Evolutionary conservation across 1,140 invertebrate species (phyloP).

Genomic region (Polypedilum pembai): DNA sequence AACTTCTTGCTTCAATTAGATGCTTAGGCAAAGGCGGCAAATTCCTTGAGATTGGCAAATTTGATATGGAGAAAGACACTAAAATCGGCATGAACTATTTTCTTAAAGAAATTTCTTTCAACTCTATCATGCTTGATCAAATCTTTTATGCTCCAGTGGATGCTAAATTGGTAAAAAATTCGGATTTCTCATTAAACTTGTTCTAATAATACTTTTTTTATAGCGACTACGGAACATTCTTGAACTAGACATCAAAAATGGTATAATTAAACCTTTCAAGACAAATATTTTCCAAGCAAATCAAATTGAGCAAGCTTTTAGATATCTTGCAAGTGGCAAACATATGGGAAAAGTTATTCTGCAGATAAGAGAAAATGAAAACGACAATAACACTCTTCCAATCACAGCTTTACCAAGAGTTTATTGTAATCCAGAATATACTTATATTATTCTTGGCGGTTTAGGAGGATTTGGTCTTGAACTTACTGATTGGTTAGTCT

Average conservation of each 20-base stretch:
- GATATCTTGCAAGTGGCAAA: conserved; percentile 75
- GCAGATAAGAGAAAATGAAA: conserved; percentile 35
- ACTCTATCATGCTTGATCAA: conserved; percentile 77
- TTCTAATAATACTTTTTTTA: not conserved
- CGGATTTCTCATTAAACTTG: conserved; percentile 27
- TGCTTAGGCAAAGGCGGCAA: conserved; percentile 60
- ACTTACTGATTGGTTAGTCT: conserved; percentile 75
- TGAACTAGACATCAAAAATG: conserved; percentile 54
- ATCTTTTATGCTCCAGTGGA: conserved; percentile 50
- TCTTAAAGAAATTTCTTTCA: conserved; percentile 74
- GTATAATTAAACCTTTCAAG: conserved; percentile 55
- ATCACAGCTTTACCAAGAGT: conserved; percentile 41
- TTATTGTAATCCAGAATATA: conserved; percentile 44
- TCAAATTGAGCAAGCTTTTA: conserved; percentile 59
- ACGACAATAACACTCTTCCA: conserved; percentile 34
- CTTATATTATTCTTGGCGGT: conserved; percentile 61
- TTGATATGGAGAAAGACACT: conserved; percentile 59
- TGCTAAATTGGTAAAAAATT: conserved; percentile 46
- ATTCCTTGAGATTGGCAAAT: conserved; percentile 76
- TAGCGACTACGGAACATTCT: conserved; percentile 44
- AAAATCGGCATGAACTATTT: conserved; percentile 66
- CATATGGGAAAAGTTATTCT: conserved; percentile 75
- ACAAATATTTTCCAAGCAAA: conserved; percentile 52
- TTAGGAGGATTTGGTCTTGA: conserved; percentile 87
- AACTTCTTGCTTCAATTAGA: conserved; percentile 63